These are phyloP conservation scores for Potamarius usumacintae DNA, from an alignment of 2,113 vertebrate genomes.

Conservation along the genomic window DNA sequence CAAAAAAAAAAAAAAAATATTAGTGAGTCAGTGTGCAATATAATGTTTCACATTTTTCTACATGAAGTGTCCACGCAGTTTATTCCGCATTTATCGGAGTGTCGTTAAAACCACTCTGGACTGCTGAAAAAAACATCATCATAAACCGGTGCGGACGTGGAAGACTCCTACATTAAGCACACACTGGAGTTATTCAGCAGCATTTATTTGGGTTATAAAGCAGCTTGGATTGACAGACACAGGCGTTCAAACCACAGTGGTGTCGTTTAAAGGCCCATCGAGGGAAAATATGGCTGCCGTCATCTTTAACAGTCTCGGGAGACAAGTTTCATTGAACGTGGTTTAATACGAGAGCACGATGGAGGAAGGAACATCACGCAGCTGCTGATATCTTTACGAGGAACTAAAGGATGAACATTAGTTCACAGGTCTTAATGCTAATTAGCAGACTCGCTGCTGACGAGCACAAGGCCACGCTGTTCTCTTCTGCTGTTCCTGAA, in stretches of 20 bases:
- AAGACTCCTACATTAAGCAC: neutral
- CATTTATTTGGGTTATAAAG: constrained; percentile 25
- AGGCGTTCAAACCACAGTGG: constrained; percentile 40
- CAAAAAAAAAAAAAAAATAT: neutral
- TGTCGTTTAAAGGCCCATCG: constrained; percentile 73
- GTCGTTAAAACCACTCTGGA: neutral
- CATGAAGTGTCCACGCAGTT: neutral
- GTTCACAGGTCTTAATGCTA: neutral
- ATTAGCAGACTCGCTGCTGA: neutral
- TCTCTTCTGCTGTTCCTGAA: neutral
- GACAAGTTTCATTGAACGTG: constrained; percentile 43
- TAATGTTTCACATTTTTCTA: constrained; percentile 7
- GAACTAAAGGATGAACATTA: neutral
- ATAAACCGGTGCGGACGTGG: neutral
- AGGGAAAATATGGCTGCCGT: constrained; percentile 29
- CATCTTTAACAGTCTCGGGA: constrained; percentile 31
- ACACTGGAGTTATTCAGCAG: neutral
- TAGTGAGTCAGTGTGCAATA: neutral
- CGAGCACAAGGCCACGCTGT: neutral
- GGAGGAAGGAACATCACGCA: constrained; percentile 42
- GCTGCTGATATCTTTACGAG: neutral
- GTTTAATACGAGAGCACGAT: constrained; percentile 51
- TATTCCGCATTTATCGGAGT: neutral
- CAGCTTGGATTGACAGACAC: constrained; percentile 54
- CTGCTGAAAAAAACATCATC: neutral